Evolutionary conservation across 2,113 vertebrate species (phyloP).

Genomic region (Lycocorax pyrrhopterus): DNA sequence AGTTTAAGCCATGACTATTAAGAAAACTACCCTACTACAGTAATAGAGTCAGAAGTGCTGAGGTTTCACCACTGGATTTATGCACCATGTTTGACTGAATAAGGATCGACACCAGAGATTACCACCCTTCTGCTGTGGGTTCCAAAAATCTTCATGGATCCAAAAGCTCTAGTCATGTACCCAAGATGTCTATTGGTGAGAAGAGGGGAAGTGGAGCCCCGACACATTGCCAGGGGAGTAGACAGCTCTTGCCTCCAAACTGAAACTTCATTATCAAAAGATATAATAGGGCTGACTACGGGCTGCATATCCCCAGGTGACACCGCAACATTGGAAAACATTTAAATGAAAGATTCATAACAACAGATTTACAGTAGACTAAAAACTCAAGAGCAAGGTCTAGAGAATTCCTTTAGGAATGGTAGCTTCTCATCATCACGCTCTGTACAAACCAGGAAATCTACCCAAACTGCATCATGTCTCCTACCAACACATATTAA

Average conservation of each 20-base stretch:
- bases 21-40: not conserved
- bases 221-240: not conserved
- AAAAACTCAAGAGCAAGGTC: not conserved
- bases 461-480: not conserved
- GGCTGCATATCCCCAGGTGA: not conserved
- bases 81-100: not conserved
- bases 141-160: not conserved
- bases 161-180: not conserved
- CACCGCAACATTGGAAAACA: not conserved
- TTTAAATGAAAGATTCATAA: not conserved
- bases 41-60: not conserved
- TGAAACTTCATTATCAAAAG: not conserved
- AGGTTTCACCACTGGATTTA: not conserved
- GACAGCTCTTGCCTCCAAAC: not conserved
- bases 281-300: not conserved
- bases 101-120: not conserved
- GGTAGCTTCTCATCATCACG: not conserved
- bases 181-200: not conserved
- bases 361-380: not conserved
- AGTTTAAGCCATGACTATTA: not conserved
- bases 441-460: not conserved
- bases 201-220: not conserved
- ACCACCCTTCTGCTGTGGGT: not conserved
- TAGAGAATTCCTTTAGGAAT: not conserved
- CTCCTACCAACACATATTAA: not conserved